Evolutionary conservation across 2,888 invertebrate species (phyloP).

Genomic region (Glyphotaelius pellucidus): DNA sequence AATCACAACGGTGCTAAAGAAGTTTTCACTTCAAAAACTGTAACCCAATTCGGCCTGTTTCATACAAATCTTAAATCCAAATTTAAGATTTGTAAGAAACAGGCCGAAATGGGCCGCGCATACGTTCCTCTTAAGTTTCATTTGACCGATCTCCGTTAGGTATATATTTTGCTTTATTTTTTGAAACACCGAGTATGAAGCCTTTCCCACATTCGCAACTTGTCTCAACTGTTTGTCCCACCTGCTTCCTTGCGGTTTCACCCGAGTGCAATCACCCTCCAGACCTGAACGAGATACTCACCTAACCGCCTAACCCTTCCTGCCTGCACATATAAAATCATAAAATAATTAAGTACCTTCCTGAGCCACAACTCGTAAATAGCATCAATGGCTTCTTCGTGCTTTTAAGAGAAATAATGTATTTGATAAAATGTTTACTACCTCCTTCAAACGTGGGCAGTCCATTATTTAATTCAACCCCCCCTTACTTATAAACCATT

Average conservation of each 20-base stretch:
- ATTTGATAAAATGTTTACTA: too few relatives aligned
- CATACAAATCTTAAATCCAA: too few relatives aligned
- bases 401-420: neutral
- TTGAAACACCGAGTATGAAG: neutral
- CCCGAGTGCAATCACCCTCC: constrained; percentile 2
- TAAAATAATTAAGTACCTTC: neutral
- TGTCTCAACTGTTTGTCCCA: neutral
- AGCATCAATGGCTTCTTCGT: neutral
- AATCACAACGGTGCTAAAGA: too few relatives aligned
- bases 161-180: neutral
- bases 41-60: too few relatives aligned
- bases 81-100: too few relatives aligned
- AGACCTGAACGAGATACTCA: neutral
- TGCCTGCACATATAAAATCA: neutral
- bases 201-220: neutral
- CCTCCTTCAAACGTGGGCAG: too few relatives aligned
- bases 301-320: neutral
- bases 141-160: neutral
- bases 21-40: too few relatives aligned
- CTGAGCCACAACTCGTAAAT: neutral
- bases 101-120: too few relatives aligned
- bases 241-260: neutral
- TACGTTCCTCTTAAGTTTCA: too few relatives aligned
- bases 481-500: too few relatives aligned
- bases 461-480: too few relatives aligned